Evolutionary conservation across 1,140 invertebrate genomes (phyloP).

Genomic region (Orius laevigatus): DNA sequence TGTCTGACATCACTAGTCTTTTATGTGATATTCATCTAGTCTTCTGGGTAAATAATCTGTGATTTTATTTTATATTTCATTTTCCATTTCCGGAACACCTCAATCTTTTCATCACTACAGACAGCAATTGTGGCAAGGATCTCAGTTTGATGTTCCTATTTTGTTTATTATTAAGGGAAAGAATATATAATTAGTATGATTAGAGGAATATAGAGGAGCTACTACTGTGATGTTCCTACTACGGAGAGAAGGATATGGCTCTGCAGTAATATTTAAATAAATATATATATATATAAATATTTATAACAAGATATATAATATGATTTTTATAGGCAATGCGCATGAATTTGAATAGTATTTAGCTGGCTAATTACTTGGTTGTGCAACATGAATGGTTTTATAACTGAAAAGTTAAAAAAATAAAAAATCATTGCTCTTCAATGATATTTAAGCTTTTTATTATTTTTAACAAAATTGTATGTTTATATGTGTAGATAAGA

Average conservation of each 20-base stretch:
- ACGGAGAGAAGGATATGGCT: slow-evolving; percentile 3
- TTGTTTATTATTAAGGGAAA: slow-evolving; percentile 5
- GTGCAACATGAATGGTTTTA: too few relatives aligned
- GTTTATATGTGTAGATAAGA: slow-evolving; percentile 3
- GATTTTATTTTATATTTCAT: too few relatives aligned
- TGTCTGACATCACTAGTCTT: slow-evolving; percentile 3
- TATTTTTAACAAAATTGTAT: background rate
- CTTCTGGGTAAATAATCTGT: too few relatives aligned
- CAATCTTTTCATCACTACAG: too few relatives aligned
- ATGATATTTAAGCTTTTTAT: slow-evolving; percentile 2
- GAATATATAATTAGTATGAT: slow-evolving; percentile 11
- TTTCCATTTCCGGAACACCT: too few relatives aligned
- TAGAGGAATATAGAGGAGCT: slow-evolving; percentile 11
- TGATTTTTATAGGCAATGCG: slow-evolving; percentile 7
- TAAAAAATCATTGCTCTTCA: slow-evolving; percentile 3
- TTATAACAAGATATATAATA: slow-evolving; percentile 6
- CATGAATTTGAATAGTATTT: slow-evolving; percentile 1
- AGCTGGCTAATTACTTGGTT: too few relatives aligned
- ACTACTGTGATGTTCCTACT: slow-evolving; percentile 15
- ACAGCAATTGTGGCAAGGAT: slow-evolving; percentile 4
- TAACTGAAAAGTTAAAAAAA: too few relatives aligned
- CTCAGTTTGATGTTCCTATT: slow-evolving; percentile 16
- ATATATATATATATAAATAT: slow-evolving; percentile 2
- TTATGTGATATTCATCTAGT: too few relatives aligned
- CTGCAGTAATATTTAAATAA: slow-evolving; percentile 1